Percentiles rank a stretch among this genome's conserved stretches.
Evolutionary conservation across 1,140 invertebrate species (phyloP).

Genomic region (Drosophila nebulosa): DNA sequence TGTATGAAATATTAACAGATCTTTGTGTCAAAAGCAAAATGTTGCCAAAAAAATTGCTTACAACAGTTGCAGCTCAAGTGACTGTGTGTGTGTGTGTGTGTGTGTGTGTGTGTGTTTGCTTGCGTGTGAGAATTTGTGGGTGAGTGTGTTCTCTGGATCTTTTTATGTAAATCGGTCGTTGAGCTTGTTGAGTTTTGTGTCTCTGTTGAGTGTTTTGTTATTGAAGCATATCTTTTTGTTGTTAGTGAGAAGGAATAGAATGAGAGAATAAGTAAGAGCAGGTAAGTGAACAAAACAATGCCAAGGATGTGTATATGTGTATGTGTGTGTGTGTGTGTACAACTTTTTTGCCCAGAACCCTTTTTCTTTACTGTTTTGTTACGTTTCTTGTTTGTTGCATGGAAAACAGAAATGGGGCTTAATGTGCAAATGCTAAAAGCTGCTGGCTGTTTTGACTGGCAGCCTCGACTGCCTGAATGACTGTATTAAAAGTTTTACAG

Average conservation of each 20-base stretch:
- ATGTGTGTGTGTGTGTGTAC: slow-evolving; percentile 7
- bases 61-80: slow-evolving; percentile 31
- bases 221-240: slow-evolving; percentile 71
- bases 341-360: slow-evolving; percentile 30
- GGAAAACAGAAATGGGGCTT: slow-evolving; percentile 39
- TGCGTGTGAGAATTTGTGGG: neutral
- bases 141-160: slow-evolving; percentile 18
- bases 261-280: slow-evolving; percentile 2
- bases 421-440: slow-evolving; percentile 73
- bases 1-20: slow-evolving; percentile 62
- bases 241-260: slow-evolving; percentile 25
- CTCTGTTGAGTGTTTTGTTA: slow-evolving; percentile 75
- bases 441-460: slow-evolving; percentile 20
- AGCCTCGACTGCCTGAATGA: slow-evolving; percentile 6
- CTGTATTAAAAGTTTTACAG: slow-evolving; percentile 71
- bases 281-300: slow-evolving; percentile 13
- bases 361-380: slow-evolving; percentile 12
- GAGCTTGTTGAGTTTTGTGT: slow-evolving; percentile 39
- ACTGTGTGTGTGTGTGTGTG: slow-evolving; percentile 17
- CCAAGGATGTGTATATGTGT: neutral
- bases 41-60: slow-evolving; percentile 26
- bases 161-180: slow-evolving; percentile 73
- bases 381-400: neutral
- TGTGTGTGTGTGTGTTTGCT: slow-evolving; percentile 7
- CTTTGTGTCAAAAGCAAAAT: slow-evolving; percentile 50